Base-by-base conservation (phyloP, 2,797 vertebrate species). In the Ctenosaura bakeri region DNA sequence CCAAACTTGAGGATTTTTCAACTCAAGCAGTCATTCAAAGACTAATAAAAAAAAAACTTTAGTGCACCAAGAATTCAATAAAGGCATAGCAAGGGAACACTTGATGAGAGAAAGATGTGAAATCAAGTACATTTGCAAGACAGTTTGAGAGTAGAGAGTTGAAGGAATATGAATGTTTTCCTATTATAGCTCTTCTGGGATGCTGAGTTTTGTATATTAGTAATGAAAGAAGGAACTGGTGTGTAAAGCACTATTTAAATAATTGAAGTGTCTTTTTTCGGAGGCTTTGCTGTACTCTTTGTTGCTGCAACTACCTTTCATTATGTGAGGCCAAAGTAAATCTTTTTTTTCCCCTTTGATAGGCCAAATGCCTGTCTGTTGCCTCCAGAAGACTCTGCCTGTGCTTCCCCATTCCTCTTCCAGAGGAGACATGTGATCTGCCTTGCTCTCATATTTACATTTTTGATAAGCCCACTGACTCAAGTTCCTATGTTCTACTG, bases 31-130 rank as follows among this genome's bases (percentile, higher is more conserved):
- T 90, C 81, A 4, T 20, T 92, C 71, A 76, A 92, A 94, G 73
- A 56, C 76, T 81, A 81, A 0, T 0, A 93, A 93, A 92, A 73
- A 92, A 83, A 82, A 94, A 2, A 92, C 78, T 89, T 90, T 52
- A 74, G 85, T 82, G 85, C 90, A 74, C 91, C 91, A 94, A 92
- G 94, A 88, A 95, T 85, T 88, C 89, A 74, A 59, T 81, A 84
- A 92, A 90, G 50, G 16, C 56, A 74, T 88, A 94, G 54, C 62
- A 93, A 93, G 83, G 69, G 89, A 95, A 88, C 50, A 91, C 78
- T 89, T 92, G 22, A 91, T 50, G 92, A 85, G 81, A 62, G 7
- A 90, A 85, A 14, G 80, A 88, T 6, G 82, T 77, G 59, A 83
- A 95, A 85, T 81, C 81, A 85, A 86, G 82, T 89, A 89, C 71